Percentiles rank a stretch among this genome's conserved stretches.
Evolutionary conservation across 2,888 invertebrate species (phyloP).

Genomic region (Lasioglossum vierecki): DNA sequence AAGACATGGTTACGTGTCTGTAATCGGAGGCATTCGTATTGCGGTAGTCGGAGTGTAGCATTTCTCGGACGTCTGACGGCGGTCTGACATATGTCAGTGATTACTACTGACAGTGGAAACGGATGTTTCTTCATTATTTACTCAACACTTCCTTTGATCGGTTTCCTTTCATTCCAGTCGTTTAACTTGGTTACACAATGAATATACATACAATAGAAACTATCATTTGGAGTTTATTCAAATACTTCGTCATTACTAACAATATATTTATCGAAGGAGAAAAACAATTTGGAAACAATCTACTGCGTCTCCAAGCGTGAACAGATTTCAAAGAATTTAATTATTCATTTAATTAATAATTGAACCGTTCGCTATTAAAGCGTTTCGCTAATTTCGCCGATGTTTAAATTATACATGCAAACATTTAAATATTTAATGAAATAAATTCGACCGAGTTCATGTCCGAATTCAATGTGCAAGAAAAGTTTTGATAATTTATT

Average conservation of each 20-base stretch:
- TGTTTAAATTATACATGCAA: neutral
- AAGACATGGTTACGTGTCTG: neutral
- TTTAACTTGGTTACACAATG: neutral
- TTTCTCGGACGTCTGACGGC: neutral
- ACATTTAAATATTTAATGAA: neutral
- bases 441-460: neutral
- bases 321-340: no score
- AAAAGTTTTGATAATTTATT: neutral
- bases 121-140: neutral
- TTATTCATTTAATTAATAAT: neutral
- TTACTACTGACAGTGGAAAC: conserved; percentile 13
- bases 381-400: neutral
- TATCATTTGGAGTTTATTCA: no score
- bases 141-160: neutral
- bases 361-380: neutral
- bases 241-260: no score
- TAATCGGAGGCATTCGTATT: neutral
- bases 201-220: neutral
- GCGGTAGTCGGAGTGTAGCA: conserved; percentile 4
- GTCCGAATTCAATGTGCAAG: neutral
- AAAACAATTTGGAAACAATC: neutral
- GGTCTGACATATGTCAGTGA: conserved; percentile 16
- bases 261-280: neutral
- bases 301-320: neutral
- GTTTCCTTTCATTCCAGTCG: neutral